Evolutionary conservation across 2,113 vertebrate genomes (phyloP), one percentile per base, ranked within the genome.

Genomic region (Coracopsis vasa): DNA sequence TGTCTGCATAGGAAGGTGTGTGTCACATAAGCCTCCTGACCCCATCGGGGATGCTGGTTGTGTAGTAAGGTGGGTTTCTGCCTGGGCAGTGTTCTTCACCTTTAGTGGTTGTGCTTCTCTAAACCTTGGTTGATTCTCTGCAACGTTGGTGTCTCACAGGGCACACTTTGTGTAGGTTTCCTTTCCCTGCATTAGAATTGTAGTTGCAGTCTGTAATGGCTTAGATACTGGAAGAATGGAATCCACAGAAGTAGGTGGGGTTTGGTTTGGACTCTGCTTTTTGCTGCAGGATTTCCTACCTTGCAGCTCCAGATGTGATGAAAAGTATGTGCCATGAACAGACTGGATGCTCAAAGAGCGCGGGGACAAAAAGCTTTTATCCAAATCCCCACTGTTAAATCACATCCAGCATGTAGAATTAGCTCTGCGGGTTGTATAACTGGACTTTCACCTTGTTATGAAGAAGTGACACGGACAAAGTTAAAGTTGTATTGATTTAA

Each of bases 391-490:
- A 2, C 18, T 74, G 75, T 17, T 47, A 6, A 6, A 9, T 88
- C 53, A 60, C 72, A 33, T 67, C 23, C 54, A 58, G 69, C 5
- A 15, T 8, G 19, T 7, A 41, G 66, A 62, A 13, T 80, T 77
- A 80, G 13, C 80, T 65, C 75, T 11, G 50, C 13, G 65, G 71
- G 64, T 18, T 91, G 56, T 67, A 16, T 65, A 20, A 21, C 44
- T 80, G 86, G 81, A 86, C 94, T 96, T 95, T 78, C 53, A 80
- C 93, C 96, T 88, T 71, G 64, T 61, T 77, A 24, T 2, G 47
- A 23, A 35, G 72, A 56, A 75, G 66, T 28, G 88, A 48, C 80
- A 25, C 1, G 39, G 93, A 88, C 56, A 77, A 72, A 95, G 94
- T 72, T 85, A 4, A 56, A 71, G 58, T 33, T 37, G 65, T 90